Conservation (phyloP, 2,888 invertebrate genomes). For the Zele albiditarsus region DNA sequence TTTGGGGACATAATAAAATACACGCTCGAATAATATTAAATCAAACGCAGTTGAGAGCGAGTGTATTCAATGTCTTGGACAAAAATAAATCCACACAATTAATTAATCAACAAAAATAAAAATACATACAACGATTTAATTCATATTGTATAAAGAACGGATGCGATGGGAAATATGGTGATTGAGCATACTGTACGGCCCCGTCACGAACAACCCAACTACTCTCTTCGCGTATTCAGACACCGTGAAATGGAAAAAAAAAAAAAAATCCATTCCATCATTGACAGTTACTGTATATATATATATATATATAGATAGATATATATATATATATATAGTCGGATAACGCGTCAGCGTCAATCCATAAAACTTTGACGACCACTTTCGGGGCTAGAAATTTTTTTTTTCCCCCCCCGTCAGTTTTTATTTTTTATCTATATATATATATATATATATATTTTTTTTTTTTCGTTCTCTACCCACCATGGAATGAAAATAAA, state of each 20-base stretch:
- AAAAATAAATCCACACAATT: conserved; percentile 10
- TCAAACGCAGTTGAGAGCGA: too few relatives aligned
- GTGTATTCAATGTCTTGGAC: background rate
- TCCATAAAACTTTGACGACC: conserved; percentile 22
- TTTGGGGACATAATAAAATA: too few relatives aligned
- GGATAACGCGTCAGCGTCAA: background rate
- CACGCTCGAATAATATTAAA: too few relatives aligned
- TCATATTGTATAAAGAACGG: conserved; percentile 12
- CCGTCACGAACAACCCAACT: conserved; percentile 4
- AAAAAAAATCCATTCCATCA: conserved; percentile 23
- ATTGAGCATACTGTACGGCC: background rate
- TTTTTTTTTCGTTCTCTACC: background rate
- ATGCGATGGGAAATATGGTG: conserved; percentile 16
- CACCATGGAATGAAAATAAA: background rate
- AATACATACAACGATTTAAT: background rate
- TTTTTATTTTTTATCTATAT: background rate
- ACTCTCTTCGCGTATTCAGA: background rate
- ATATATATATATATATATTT: background rate
- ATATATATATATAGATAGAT: background rate
- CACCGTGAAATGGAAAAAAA: conserved; percentile 29
- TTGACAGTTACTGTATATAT: background rate
- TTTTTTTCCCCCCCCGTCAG: background rate
- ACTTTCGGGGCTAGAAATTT: background rate
- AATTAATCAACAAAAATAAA: conserved; percentile 9
- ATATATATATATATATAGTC: background rate